These are phyloP conservation scores for Harpagoxenus sublaevis DNA, from an alignment of 2,888 invertebrate species.

Conservation along the genomic window DNA sequence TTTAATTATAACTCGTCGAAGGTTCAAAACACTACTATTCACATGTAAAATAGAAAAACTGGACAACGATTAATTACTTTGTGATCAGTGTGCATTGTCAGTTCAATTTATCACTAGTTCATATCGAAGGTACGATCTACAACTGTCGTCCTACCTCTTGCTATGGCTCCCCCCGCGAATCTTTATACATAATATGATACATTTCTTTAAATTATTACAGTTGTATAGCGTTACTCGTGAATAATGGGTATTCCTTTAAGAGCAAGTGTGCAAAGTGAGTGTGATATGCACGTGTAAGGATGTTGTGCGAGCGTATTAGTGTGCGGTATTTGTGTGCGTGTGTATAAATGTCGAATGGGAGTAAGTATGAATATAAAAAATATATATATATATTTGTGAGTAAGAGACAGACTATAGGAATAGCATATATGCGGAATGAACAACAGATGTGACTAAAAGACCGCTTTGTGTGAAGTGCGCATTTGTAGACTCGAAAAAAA, in stretches of 20 bases:
- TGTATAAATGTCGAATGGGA: slow-evolving; percentile 23
- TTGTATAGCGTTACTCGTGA: slow-evolving; percentile 73
- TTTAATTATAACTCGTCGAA: slow-evolving; percentile 36
- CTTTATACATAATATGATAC: slow-evolving; percentile 56
- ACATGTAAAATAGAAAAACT: slow-evolving; percentile 45
- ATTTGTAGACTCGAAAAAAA: slow-evolving; percentile 58
- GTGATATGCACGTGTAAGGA: slow-evolving; percentile 54
- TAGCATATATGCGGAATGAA: slow-evolving; percentile 28
- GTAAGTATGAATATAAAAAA: slow-evolving; percentile 10
- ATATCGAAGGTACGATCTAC: slow-evolving; percentile 65
- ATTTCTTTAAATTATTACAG: slow-evolving; percentile 74
- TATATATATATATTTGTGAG: slow-evolving; percentile 29
- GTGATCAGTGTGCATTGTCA: slow-evolving; percentile 50
- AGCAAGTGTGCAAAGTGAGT: slow-evolving; percentile 69
- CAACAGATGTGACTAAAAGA: slow-evolving; percentile 47
- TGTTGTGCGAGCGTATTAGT: slow-evolving; percentile 49
- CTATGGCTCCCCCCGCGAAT: slow-evolving; percentile 69
- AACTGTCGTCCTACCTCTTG: slow-evolving; percentile 72
- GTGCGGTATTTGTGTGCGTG: slow-evolving; percentile 57
- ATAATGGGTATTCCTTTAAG: slow-evolving; percentile 64
- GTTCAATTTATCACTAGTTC: slow-evolving; percentile 60
- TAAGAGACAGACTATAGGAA: slow-evolving; percentile 24
- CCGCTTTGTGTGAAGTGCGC: slow-evolving; percentile 56
- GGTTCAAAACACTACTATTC: slow-evolving; percentile 31
- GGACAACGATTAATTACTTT: slow-evolving; percentile 51